Conservation (phyloP, 2,888 invertebrate genomes). For the Ceriagrion tenellum region DNA sequence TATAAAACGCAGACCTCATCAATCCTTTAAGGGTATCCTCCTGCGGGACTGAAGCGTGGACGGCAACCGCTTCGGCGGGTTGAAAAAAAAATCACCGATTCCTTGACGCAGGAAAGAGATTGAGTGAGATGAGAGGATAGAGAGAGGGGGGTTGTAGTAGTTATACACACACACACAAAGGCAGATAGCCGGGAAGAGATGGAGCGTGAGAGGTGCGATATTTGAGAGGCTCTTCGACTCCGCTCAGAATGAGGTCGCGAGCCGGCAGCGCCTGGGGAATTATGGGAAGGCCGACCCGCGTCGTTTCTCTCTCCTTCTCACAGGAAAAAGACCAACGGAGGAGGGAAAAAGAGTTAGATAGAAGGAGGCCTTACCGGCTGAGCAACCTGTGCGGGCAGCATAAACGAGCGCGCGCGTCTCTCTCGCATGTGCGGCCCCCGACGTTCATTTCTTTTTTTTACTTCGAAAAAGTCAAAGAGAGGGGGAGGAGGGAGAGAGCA, state of each 20-base stretch:
- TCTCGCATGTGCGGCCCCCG: neutral
- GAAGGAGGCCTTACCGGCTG: neutral
- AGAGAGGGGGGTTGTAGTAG: neutral
- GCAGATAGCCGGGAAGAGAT: slow-evolving; percentile 6
- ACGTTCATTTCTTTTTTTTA: neutral
- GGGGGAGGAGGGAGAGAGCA: neutral
- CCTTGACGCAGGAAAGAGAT: neutral
- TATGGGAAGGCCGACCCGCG: slow-evolving; percentile 57
- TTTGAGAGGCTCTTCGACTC: slow-evolving; percentile 41
- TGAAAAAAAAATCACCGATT: neutral
- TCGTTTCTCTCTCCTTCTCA: neutral
- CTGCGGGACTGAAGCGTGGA: neutral
- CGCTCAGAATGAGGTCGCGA: slow-evolving; percentile 57
- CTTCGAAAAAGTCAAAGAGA: too few relatives aligned
- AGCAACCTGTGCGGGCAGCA: neutral
- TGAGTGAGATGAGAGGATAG: slow-evolving; percentile 6
- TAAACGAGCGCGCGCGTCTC: neutral
- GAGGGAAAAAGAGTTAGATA: neutral
- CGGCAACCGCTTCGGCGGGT: neutral
- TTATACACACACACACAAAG: neutral
- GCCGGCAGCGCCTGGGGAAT: slow-evolving; percentile 40
- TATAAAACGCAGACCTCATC: neutral
- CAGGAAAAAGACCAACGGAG: neutral
- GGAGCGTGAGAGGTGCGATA: slow-evolving; percentile 58
- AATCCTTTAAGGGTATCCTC: neutral